These are phyloP conservation scores for Ictidomys tridecemlineatus DNA, from an alignment of 2,113 vertebrate species.

Conservation along the genomic window DNA sequence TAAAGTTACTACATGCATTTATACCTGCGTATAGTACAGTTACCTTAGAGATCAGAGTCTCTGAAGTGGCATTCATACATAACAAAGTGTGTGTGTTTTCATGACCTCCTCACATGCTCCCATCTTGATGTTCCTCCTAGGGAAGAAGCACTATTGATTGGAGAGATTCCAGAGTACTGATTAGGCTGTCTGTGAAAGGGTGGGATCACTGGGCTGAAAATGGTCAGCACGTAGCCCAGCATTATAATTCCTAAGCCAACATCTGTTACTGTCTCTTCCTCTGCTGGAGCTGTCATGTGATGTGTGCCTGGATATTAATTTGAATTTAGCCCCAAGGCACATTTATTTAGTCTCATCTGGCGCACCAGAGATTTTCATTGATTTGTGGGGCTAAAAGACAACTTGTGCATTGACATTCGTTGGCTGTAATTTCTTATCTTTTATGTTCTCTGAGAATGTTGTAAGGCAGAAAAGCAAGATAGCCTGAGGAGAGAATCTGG, in stretches of 20 bases:
- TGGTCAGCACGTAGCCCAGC: fast-evolving
- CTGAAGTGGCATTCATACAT: background rate
- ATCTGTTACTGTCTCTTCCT: background rate
- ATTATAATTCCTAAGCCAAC: background rate
- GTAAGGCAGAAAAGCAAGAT: background rate
- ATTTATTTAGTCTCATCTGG: background rate
- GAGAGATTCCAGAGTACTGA: background rate
- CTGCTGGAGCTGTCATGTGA: background rate
- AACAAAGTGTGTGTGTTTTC: background rate
- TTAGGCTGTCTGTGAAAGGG: background rate
- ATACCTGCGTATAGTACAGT: background rate
- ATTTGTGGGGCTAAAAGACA: background rate
- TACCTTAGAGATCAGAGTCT: background rate
- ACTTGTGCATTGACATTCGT: background rate
- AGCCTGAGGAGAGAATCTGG: background rate
- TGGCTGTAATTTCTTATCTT: background rate
- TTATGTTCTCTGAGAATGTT: background rate
- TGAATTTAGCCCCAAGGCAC: background rate
- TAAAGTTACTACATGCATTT: no score
- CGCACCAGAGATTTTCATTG: background rate
- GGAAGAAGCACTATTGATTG: background rate
- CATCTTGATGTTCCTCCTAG: background rate
- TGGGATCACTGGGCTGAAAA: background rate
- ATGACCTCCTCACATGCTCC: background rate
- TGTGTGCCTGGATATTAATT: background rate